phyloP scores from a whole-genome alignment of 2,797 vertebrate species.

The Acestrorhynchus altus region DNA sequence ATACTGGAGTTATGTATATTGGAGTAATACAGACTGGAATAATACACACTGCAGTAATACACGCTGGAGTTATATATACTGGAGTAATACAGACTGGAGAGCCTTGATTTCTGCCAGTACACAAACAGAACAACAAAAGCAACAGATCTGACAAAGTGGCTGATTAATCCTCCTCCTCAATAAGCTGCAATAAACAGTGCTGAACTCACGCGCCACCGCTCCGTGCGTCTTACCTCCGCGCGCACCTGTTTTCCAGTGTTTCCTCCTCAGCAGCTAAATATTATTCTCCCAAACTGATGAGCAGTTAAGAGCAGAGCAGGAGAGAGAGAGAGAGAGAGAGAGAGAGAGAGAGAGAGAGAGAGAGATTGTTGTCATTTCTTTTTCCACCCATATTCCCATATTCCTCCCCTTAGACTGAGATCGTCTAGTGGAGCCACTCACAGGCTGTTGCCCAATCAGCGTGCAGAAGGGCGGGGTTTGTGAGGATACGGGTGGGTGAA shows the following conservation, averaged over 20 bases:
- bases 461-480: not conserved
- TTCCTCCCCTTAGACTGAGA: not conserved
- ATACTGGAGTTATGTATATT: not conserved
- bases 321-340: conserved; percentile 55
- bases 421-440: not conserved
- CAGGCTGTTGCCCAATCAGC: not conserved
- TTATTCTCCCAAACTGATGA: conserved; percentile 64
- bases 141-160: not conserved
- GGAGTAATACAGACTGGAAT: too few species aligned
- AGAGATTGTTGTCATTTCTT: conserved; percentile 24
- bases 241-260: conserved; percentile 67
- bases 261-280: conserved; percentile 59
- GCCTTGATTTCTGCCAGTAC: not conserved
- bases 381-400: not conserved
- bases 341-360: conserved; percentile 63
- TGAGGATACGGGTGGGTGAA: not conserved
- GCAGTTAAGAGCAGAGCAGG: conserved; percentile 57
- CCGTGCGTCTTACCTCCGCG: conserved; percentile 63
- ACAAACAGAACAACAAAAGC: not conserved
- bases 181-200: not conserved
- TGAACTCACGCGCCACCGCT: not conserved
- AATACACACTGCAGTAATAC: not conserved
- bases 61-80: not conserved
- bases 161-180: not conserved
- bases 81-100: too few species aligned